Conservation (phyloP, 2,113 vertebrate species). For the Carassius gibelio region DNA sequence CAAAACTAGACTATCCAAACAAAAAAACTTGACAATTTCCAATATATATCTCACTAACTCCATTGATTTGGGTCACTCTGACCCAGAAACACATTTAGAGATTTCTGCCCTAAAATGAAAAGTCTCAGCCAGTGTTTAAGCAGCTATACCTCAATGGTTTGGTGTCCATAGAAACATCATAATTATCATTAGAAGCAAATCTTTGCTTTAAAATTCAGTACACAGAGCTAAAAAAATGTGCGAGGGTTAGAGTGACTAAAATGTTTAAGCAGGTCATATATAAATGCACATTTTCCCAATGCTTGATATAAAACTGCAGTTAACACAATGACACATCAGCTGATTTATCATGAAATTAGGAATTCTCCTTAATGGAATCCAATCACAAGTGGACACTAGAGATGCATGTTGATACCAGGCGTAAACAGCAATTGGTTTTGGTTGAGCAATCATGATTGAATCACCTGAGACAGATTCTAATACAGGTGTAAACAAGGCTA, state of each 20-base stretch:
- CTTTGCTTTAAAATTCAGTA: background rate
- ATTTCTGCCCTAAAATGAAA: background rate
- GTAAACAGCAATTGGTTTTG: slow-evolving; percentile 8
- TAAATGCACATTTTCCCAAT: background rate
- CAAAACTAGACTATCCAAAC: background rate
- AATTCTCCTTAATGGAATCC: background rate
- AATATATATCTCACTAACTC: background rate
- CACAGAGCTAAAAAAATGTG: background rate
- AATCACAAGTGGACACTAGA: background rate
- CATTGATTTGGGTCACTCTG: background rate
- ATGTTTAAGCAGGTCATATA: background rate
- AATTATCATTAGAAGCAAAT: background rate
- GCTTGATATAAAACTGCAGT: background rate
- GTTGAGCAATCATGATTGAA: background rate
- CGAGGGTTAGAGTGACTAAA: background rate
- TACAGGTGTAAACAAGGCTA: background rate
- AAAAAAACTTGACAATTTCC: background rate
- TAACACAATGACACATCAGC: background rate
- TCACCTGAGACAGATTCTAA: background rate
- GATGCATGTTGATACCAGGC: background rate
- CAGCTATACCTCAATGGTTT: background rate
- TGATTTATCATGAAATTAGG: background rate
- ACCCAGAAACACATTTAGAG: background rate
- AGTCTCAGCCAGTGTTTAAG: background rate
- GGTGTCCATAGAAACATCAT: background rate